Evolutionary conservation across 1,140 invertebrate genomes (phyloP), one percentile per base, ranked within the genome.

Genomic region (Holcopasites calliopsidis): DNA sequence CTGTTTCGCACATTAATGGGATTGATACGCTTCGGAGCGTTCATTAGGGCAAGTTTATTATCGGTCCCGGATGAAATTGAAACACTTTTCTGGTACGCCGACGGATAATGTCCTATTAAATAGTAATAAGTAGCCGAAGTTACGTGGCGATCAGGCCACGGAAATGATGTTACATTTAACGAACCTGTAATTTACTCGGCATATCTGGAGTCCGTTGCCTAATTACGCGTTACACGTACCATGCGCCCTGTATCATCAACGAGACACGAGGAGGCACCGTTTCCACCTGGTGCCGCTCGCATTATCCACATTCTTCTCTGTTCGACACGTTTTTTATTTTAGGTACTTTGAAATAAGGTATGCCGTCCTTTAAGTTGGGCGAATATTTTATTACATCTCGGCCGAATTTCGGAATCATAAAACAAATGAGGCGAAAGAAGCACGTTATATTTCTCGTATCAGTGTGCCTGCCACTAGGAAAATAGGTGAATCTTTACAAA

Each of bases 91-190:
- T 28, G 31, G 33, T 16, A 58, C 33, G 26, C 28, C 8, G 33
- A 13, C 28, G 31, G 18, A 42, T 42, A 61, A 61, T 61, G 35
- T 26, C 35, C 58, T 61, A 61, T 61, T 61, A 61, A 61, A 61
- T 61, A 61, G 58, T 61, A 61, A 61, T 61, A 61, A 61, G 58
- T 61, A 42, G 58, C 16, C 13, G 58, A 61, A 28, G 38, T 28
- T 28, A n/a, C 23, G 8, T 5, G 23, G 35, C 23, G 21, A 18
- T 1, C 58, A 28, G 23, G 13, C 16, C 3, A 8, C 16, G 16
- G 16, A 23, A 61, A 42, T 61, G 58, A 61, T 61, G 58, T 61
- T 61, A 42, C 58, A 61, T 61, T 61, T 42, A 61, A 61, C 38
- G 58, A 44, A 44, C 58, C 58, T 44, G 38, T 61, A 61, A 61